phyloP scores from a whole-genome alignment of 2,888 invertebrate species.

The Nemurella pictetii region DNA sequence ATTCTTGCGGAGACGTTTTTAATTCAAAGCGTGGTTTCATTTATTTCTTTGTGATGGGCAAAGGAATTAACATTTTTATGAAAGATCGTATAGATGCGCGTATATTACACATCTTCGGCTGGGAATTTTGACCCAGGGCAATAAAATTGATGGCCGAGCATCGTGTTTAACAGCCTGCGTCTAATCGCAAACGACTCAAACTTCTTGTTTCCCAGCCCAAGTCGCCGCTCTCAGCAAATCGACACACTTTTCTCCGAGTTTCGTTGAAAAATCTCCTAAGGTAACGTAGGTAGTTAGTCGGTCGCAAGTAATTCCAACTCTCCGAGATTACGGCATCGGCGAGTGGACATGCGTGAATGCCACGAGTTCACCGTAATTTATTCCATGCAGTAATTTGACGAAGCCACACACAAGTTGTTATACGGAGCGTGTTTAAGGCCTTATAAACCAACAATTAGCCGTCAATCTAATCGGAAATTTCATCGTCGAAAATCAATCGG shows the following conservation, averaged over 20 bases:
- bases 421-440: neutral
- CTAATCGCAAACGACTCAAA: neutral
- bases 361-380: neutral
- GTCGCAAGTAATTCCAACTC: neutral
- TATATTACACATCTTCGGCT: neutral
- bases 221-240: neutral
- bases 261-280: neutral
- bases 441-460: neutral
- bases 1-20: neutral
- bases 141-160: neutral
- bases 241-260: neutral
- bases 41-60: neutral
- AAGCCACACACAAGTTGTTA: neutral
- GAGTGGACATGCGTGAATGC: neutral
- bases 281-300: neutral
- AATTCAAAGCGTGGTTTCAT: neutral
- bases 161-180: neutral
- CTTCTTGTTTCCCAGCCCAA: neutral
- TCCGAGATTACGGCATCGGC: neutral
- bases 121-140: neutral
- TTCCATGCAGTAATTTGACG: neutral
- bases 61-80: neutral
- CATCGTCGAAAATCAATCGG: conserved; percentile 5
- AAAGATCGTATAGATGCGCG: neutral
- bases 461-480: neutral